Base-by-base conservation (phyloP, 2,113 vertebrate species). In the Eptesicus fuscus region DNA sequence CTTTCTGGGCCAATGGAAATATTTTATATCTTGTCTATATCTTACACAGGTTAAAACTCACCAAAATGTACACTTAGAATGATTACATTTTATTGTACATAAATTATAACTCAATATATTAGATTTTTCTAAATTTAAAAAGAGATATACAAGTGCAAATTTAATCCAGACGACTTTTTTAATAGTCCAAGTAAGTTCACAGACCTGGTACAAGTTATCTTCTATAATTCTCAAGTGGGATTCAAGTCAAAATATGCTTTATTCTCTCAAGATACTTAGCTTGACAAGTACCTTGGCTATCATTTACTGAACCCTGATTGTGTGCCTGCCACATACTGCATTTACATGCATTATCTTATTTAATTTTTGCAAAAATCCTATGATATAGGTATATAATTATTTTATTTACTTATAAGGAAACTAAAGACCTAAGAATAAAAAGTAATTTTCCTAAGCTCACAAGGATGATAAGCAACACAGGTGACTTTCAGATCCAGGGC, bases 21-120 rank as follows among this genome's bases (percentile, higher is more conserved):
- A 23, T 67, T 93, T 92, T 56, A 56, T 76, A 74, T 74, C 32
- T 84, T 79, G 14, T 87, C 70, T 42, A 35, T 0, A 70, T 4
- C 74, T 82, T 88, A 93, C 16, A 94, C 6, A 42, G 30, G 23
- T 65, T n/a, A 94, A 93, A 95, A 88, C 47, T 85, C 16, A 80
- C 23, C n/a, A 30, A 80, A 23, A 10, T 63, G 20, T 44, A 82
- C 12, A 69, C n/a, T 86, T 86, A 89, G 83, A 94, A 93, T 65
- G 6, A 84, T 11, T 56, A 88, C 22, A 67, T 88, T 76, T 65
- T 59, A 56, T n/a, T 47, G 9, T 22, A 63, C 4, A 4, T 82
- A 79, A 91, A 91, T 63, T 80, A 37, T n/a, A 94, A 78, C 56
- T 51, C 61, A 82, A 86, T 49, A 40, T 83, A 76, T 47, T n/a